phyloP scores from a whole-genome alignment of 2,888 invertebrate species.

The Diogma glabrata region DNA sequence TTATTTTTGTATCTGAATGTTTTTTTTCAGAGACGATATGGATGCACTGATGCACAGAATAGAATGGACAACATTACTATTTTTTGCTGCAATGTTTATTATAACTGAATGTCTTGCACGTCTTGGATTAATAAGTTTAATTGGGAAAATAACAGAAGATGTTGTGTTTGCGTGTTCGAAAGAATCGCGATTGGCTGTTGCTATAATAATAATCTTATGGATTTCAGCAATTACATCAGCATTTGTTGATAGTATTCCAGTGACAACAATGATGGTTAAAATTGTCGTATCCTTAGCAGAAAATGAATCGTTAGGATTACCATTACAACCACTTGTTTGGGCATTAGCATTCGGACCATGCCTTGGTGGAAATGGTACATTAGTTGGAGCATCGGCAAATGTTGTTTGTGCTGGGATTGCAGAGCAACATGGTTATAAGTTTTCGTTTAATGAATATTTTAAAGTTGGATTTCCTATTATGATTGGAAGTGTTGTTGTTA shows the following conservation, averaged over 20 bases:
- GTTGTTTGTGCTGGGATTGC: slow-evolving; percentile 86
- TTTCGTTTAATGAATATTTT: slow-evolving; percentile 73
- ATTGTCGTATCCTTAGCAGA: slow-evolving; percentile 60
- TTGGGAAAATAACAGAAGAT: slow-evolving; percentile 58
- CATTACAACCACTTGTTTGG: slow-evolving; percentile 73
- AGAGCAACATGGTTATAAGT: slow-evolving; percentile 80
- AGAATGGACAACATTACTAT: slow-evolving; percentile 35
- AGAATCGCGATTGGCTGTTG: slow-evolving; percentile 52
- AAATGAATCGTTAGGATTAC: slow-evolving; percentile 54
- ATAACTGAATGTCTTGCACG: slow-evolving; percentile 53
- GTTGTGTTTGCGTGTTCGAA: slow-evolving; percentile 54
- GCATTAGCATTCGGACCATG: slow-evolving; percentile 80
- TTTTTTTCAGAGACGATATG: slow-evolving; percentile 36
- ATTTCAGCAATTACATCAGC: slow-evolving; percentile 78
- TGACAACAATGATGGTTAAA: slow-evolving; percentile 85
- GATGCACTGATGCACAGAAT: slow-evolving; percentile 33
- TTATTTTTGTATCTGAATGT: no score
- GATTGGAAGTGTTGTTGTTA: slow-evolving; percentile 55
- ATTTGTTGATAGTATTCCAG: slow-evolving; percentile 82
- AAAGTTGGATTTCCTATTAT: slow-evolving; percentile 77
- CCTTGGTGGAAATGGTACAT: slow-evolving; percentile 81
- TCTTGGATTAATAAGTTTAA: slow-evolving; percentile 67
- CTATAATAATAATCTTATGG: slow-evolving; percentile 72
- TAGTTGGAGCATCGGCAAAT: slow-evolving; percentile 84
- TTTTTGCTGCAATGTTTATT: slow-evolving; percentile 37